Base-by-base conservation (phyloP, 2,797 vertebrate species). In the Enteromius argenteus region DNA sequence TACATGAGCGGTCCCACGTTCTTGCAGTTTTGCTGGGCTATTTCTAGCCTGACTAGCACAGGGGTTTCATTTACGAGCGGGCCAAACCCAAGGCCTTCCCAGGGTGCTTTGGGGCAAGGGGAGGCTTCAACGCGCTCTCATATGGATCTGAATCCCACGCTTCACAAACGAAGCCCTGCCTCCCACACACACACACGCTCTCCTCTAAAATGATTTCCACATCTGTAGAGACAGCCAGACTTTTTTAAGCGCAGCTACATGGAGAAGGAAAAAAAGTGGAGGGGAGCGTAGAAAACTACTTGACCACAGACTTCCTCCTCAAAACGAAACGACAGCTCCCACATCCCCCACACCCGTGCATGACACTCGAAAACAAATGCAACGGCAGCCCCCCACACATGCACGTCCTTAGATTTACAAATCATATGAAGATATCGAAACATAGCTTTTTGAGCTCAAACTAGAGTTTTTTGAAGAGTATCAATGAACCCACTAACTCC, bases 291-390 rank as follows among this genome's bases (percentile, higher is more conserved):
- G 91, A 96, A 97, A 89, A 96, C 94, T 90, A 95, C 95, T 96
- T 94, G 92, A 97, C 97, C 97, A 96, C 97, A 94, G 88, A 95
- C 96, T 97, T 98, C 97, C 97, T 97, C 95, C 92, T 95, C 94
- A 93, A 90, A 92, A 90, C 91, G 89, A 92, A 92, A 92, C 87
- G 92, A 93, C 93, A 94, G 93, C 92, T 92, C 90, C 91, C 92
- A 94, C 92, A 93, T 93, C 92, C 92, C 87, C 86, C 88, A 91
- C 87, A 81, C 84, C 79, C 83, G 44, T 90, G 88, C 89, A 89
- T 82, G 79, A 81, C 75, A 84, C 81, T 82, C 58, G 74, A 79
- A 66, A 62, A 68, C 60, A 17, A 68, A 66, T 42, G 51, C 51
- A 83, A 32, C 21, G 87, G n/a, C 66, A 83, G 42, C 76, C 46